Conservation (phyloP, 2,888 invertebrate species). For the Philonicus albiceps region DNA sequence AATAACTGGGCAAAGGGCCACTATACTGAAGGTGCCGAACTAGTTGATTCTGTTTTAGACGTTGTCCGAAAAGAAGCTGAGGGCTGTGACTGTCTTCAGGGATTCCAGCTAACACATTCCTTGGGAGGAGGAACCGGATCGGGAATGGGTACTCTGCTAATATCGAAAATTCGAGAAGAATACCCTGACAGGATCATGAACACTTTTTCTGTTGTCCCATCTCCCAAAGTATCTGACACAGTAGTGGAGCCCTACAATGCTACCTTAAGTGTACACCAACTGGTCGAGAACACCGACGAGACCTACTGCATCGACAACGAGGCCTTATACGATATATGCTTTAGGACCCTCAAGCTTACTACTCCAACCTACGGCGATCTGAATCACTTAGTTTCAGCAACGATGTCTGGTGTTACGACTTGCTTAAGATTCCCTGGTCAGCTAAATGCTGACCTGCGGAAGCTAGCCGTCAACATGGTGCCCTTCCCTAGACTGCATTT, state of each 20-base stretch:
- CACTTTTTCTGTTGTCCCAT: conserved; percentile 84
- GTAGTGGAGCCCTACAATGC: conserved; percentile 85
- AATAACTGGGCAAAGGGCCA: conserved; percentile 93
- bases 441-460: conserved; percentile 90
- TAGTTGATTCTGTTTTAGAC: conserved; percentile 84
- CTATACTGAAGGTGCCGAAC: conserved; percentile 91
- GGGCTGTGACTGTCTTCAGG: conserved; percentile 90
- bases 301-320: conserved; percentile 94
- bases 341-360: conserved; percentile 85
- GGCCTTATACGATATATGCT: conserved; percentile 92
- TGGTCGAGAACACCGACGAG: conserved; percentile 91
- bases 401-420: conserved; percentile 89
- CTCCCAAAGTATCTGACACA: conserved; percentile 77
- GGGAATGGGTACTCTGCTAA: conserved; percentile 86
- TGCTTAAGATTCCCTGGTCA: conserved; percentile 91
- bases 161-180: conserved; percentile 88
- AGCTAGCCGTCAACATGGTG: conserved; percentile 96
- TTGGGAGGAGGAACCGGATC: conserved; percentile 90
- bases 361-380: conserved; percentile 93
- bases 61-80: conserved; percentile 88
- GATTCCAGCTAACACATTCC: conserved; percentile 83
- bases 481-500: conserved; percentile 96
- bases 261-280: conserved; percentile 85
- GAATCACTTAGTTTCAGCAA: conserved; percentile 88
- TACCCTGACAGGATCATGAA: conserved; percentile 88